Conservation (phyloP, 2,888 invertebrate species). For the Limnephilus auricula region DNA sequence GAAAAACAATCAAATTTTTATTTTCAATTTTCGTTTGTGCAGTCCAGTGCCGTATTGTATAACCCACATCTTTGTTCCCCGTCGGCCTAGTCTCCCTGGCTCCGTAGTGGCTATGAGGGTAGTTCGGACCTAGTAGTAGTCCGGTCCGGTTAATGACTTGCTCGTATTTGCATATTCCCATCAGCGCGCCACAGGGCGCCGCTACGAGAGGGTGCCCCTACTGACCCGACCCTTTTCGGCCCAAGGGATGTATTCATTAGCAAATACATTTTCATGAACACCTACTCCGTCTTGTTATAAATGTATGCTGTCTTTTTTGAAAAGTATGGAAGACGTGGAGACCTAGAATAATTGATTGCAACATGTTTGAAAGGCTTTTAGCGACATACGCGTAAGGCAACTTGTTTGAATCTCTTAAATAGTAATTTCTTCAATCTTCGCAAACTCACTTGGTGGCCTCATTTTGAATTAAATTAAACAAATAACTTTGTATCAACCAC, state of each 20-base stretch:
- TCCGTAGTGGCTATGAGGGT: not conserved
- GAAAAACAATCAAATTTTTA: not conserved
- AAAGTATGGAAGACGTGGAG: not conserved
- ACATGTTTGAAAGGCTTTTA: not conserved
- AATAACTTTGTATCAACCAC: too few relatives aligned
- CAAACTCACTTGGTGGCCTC: too few relatives aligned
- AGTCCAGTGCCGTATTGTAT: not conserved
- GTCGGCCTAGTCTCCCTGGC: not conserved
- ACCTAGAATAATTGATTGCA: not conserved
- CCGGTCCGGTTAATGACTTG: conserved; percentile 31
- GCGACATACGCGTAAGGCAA: too few relatives aligned
- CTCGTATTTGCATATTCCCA: conserved; percentile 38
- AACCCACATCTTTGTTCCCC: not conserved
- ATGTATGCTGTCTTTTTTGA: not conserved
- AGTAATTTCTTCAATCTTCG: too few relatives aligned
- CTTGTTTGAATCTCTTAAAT: too few relatives aligned
- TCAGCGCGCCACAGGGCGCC: conserved; percentile 22
- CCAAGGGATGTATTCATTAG: not conserved
- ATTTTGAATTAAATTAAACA: too few relatives aligned
- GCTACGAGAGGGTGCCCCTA: not conserved
- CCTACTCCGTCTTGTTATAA: not conserved
- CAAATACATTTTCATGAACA: not conserved
- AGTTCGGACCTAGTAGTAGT: not conserved
- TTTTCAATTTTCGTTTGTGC: not conserved
- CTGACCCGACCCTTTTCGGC: not conserved